Base-by-base conservation (phyloP, 1,140 invertebrate genomes). In the Sipha flava region DNA sequence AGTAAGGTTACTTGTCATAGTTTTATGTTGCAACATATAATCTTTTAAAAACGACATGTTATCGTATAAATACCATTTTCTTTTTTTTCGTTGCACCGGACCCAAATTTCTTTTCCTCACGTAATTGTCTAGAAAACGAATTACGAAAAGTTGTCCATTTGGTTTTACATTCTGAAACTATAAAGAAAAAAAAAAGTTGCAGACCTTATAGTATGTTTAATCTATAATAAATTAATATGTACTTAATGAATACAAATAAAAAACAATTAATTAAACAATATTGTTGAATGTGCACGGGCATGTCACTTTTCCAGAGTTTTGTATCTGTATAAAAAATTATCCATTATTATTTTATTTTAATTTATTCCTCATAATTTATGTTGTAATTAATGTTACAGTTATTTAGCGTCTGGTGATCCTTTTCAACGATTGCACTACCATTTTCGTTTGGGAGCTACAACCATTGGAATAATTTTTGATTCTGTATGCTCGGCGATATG, bases 401-500 rank as follows among this genome's bases (percentile, higher is more conserved):
- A 81, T 47, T 64, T 83, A 16, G 82, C 81, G 12, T 70, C 43
- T 66, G 82, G 83, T 40, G 62, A 75, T 40, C 80, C 72, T 26
- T 83, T 83, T 62, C 79, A 49, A 26, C 79, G 80, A 43, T 26
- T 83, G 7, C 81, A 81, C 52, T 81, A 81, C 68, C 26, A 77
- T 49, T 82, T 81, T 54, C 43, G 81, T 54, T 26, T 82, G 16
- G 82, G 81, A 23, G 66, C 72, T 47, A 81, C 80, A 62, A 83
- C 81, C 21, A 81, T 81, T 26, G 72, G 81, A 52, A 57, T 81
- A 37, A 82, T 82, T 75, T 75, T 83, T 1, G 10, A 79, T 77
- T 16, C 72, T 79, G 82, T 82, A 16, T 83, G 80, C 52, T 34
- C 45, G 18, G 68, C 29, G 5, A 82, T 83, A 45, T 83, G 82